Percentiles rank a stretch among this genome's conserved stretches.
phyloP scores from a whole-genome alignment of 1,140 invertebrate genomes.

The Phthorimaea operculella region DNA sequence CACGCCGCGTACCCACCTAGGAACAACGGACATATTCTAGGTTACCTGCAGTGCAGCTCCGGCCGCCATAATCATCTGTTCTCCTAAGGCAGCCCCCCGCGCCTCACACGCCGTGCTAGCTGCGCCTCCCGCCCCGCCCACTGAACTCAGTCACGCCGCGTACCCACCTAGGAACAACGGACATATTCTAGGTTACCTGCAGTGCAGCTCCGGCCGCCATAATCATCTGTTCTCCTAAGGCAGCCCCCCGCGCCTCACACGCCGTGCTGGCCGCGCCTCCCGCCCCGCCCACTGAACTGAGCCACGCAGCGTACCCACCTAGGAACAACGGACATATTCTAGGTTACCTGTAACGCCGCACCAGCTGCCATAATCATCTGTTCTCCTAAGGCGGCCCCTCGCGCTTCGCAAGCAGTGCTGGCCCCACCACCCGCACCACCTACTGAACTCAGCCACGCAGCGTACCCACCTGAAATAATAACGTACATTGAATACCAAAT shows the following conservation, averaged over 20 bases:
- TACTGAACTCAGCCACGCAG: too few species aligned
- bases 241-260: conserved; percentile 71
- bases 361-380: too few species aligned
- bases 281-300: conserved; percentile 73
- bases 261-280: conserved; percentile 75
- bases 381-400: too few species aligned
- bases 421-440: too few species aligned
- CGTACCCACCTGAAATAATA: too few species aligned
- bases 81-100: conserved; percentile 59
- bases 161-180: conserved; percentile 71
- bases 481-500: too few species aligned
- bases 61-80: too few species aligned
- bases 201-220: conserved; percentile 68
- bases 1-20: conserved; percentile 83
- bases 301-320: conserved; percentile 86
- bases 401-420: too few species aligned
- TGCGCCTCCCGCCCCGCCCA: conserved; percentile 71
- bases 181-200: too few species aligned
- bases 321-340: not conserved
- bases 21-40: not conserved
- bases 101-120: conserved; percentile 75
- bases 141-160: conserved; percentile 83
- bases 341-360: too few species aligned
- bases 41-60: conserved; percentile 68
- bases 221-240: too few species aligned